phyloP scores from a whole-genome alignment of 2,113 vertebrate species.

The Zosterops pallidus region DNA sequence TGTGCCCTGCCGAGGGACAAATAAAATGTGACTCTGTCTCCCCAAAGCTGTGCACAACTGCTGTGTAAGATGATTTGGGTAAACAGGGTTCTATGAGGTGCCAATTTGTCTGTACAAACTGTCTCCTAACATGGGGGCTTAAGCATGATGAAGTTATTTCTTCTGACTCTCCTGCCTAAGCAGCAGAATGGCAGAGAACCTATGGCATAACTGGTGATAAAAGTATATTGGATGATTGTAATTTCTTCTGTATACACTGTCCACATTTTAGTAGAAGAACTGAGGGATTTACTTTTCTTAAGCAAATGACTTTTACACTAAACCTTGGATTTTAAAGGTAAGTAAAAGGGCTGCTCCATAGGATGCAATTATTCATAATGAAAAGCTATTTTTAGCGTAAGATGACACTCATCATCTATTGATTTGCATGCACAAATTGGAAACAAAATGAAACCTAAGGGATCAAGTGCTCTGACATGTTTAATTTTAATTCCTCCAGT shows the following conservation, averaged over 20 bases:
- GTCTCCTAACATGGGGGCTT: neutral
- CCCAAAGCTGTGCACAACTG: neutral
- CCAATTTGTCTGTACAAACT: neutral
- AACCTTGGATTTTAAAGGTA: neutral
- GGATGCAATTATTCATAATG: neutral
- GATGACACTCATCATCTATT: neutral
- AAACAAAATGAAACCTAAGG: neutral
- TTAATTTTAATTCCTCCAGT: neutral
- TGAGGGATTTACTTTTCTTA: neutral
- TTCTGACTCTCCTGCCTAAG: neutral
- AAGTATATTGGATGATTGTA: neutral
- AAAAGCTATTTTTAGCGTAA: neutral
- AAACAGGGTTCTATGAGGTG: neutral
- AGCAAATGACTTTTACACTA: neutral
- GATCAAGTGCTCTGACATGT: fast-evolving
- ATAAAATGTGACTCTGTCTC: neutral
- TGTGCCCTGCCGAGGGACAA: neutral
- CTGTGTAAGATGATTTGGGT: neutral
- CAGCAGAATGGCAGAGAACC: neutral
- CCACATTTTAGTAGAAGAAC: neutral
- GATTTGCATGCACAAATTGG: neutral
- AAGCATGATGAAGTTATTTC: neutral
- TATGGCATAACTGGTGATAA: neutral
- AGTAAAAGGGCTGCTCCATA: neutral
- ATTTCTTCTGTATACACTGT: neutral